Evolutionary conservation across 2,113 vertebrate species (phyloP).

Genomic region (Stegostoma tigrinum): DNA sequence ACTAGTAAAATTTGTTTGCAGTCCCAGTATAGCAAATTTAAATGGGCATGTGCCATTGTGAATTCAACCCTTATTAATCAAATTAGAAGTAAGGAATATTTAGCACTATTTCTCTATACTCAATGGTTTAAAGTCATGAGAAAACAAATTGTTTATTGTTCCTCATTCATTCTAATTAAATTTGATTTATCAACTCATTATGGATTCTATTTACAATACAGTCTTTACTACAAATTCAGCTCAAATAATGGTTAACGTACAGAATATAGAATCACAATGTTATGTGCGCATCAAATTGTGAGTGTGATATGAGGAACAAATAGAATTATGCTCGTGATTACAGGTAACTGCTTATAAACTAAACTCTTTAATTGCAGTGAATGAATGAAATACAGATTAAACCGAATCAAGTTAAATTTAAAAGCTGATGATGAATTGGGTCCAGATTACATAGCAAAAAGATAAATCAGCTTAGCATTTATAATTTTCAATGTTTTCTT

Average conservation of each 20-base stretch:
- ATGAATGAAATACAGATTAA: background rate
- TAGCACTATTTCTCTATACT: background rate
- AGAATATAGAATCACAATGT: background rate
- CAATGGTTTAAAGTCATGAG: conserved; percentile 11
- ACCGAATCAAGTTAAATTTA: background rate
- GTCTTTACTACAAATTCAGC: conserved; percentile 19
- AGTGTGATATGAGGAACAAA: too few species aligned
- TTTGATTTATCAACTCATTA: conserved; percentile 34
- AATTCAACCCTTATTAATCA: conserved; percentile 36
- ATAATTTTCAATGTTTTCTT: background rate
- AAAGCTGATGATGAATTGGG: background rate
- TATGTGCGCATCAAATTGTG: background rate
- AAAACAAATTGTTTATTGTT: conserved; percentile 26
- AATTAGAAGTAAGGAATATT: conserved; percentile 23
- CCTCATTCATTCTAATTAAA: conserved; percentile 33
- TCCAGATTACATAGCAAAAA: background rate
- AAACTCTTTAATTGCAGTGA: background rate
- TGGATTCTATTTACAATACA: conserved; percentile 7
- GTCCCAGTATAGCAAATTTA: conserved; percentile 6
- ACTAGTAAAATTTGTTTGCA: conserved; percentile 29
- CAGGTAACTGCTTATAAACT: background rate
- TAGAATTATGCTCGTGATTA: background rate
- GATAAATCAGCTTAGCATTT: background rate
- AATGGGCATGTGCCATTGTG: conserved; percentile 35
- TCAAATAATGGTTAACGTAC: background rate